Base-by-base conservation (phyloP, 2,888 invertebrate genomes). In the Ochropleura leucogaster region DNA sequence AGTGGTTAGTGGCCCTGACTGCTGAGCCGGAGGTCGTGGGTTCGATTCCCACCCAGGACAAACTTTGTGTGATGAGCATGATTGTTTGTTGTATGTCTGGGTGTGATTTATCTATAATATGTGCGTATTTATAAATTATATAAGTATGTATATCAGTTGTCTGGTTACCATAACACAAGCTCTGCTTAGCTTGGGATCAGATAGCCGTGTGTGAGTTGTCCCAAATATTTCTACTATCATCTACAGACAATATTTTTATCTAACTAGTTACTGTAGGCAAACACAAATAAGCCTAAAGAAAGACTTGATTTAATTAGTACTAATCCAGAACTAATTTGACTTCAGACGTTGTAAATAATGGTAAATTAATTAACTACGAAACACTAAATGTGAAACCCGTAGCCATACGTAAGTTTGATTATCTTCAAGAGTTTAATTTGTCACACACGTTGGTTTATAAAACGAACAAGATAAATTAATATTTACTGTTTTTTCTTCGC, bases 401-500 rank as follows among this genome's bases (percentile, higher is more conserved):
- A 72, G 51, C 40, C 44, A 55, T 66, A 72, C 55, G 67, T 80
- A 68, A 71, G 42, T 63, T 76, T 55, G 62, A 49, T 63, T 51
- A 57, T 51, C 55, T 80, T 86, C 87, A 89, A 87, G 87, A 85
- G 74, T 83, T 62, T 77, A 77, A 64, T 79, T 83, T 83, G 85
- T 83, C 63, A 81, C 74, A 74, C 68, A 77, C 75, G 76, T 89
- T 80, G 85, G 87, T 87, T 30, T 81, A 82, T 65, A 47, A 73
- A 83, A 84, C 84, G 77, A 83, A 82, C 81, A 88, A 89, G 88
- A 91, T 92, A 87, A 88, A 90, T 70, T 30, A n/a, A 44, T 59
- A 70, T 77, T 30, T 82, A 82, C 53, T 53, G 81, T 74, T 85
- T 85, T 78, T 85, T 85, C 90, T 91, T 93, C 90, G 89, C 90